Base-by-base conservation (phyloP, 2,113 vertebrate genomes). In the Oncorhynchus nerka region DNA sequence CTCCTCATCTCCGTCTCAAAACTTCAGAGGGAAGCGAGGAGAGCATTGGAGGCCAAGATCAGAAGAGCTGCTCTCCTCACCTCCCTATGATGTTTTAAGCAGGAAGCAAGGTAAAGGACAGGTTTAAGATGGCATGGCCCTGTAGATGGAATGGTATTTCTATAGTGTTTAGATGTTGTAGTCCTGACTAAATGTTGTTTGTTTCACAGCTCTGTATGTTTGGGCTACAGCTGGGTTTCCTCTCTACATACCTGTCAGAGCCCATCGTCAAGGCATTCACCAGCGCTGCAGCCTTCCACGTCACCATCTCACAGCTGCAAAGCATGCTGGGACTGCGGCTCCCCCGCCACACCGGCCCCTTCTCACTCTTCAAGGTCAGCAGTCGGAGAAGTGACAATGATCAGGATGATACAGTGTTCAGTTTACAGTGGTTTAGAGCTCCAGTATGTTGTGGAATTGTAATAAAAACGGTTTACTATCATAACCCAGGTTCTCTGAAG, bases 221-320 rank as follows among this genome's bases (percentile, higher is more conserved):
- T 80, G 89, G 83, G 12, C 93, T 97, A 78, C 96, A 94, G 89
- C 92, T 97, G 75, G 96, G 96, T 34, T 94, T 96, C 89, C 94
- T 97, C 79, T 94, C 96, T 85, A 97, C 95, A 20, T 97, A 96
- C 80, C 74, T 97, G 85, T 97, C 96, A 0, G 96, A 97, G 79
- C 96, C 96, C 3, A 95, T 97, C 66, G 93, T 97, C 64, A 97
- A 97, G 84, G 96, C 96, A 16, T 96, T 97, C 87, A 97, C 95
- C 79, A 96, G 95, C 16, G 96, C 94, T 3, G 95, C 96, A 1
- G 96, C 96, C 59, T 93, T 97, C 85, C 96, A 97, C 16, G 96
- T 97, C 74, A 94, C 96, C 5, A 80, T 96, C 79, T 97, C 96
- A 0, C 96, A 97, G 84, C 89, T 97, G 78, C 95, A 96, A 73